Evolutionary conservation across 2,797 vertebrate genomes (phyloP), one percentile per base, ranked within the genome.

Genomic region (Tenualosa thibaudeaui): DNA sequence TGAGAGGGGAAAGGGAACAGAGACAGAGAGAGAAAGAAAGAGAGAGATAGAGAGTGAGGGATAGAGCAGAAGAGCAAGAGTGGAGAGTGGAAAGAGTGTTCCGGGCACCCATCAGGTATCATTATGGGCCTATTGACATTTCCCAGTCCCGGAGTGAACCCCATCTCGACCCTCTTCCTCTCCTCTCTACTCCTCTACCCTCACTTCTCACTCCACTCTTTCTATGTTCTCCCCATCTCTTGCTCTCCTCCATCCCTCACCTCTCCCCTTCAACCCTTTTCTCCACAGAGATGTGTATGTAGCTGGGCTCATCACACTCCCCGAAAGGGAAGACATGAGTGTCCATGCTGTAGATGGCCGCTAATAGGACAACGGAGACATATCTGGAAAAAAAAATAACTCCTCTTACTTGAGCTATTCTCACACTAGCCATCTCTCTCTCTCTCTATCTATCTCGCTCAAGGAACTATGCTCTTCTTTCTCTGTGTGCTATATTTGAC

Each of bases 61-160:
- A 84, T 9, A 26, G 78, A 82, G 83, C 3, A 43, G 62, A 56
- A 82, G 37, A 86, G 82, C 60, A 78, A 83, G 65, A 81, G 31
- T 68, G 75, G 71, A 81, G 89, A 89, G 91, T 91, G 90, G 93
- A 90, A 88, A 94, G 90, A 94, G 94, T 92, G 93, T 94, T 93
- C 91, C 89, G 91, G 88, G 91, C 86, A 90, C 90, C 94, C 93
- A 95, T 95, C 89, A 91, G 90, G 86, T 91, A 88, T 91, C 93
- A 96, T 96, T 96, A 96, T 94, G 91, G 91, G 92, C 92, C 93
- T 94, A 94, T 94, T 94, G 95, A 95, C 94, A 95, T 94, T 93
- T 43, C 92, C 92, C 92, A 93, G 92, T 94, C 91, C 95, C 93
- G 93, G 94, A 93, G 94, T 94, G 93, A 94, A 95, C 93, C 92